Conservation (phyloP, 1,140 invertebrate genomes). For the Lepeophtheirus salmonis region DNA sequence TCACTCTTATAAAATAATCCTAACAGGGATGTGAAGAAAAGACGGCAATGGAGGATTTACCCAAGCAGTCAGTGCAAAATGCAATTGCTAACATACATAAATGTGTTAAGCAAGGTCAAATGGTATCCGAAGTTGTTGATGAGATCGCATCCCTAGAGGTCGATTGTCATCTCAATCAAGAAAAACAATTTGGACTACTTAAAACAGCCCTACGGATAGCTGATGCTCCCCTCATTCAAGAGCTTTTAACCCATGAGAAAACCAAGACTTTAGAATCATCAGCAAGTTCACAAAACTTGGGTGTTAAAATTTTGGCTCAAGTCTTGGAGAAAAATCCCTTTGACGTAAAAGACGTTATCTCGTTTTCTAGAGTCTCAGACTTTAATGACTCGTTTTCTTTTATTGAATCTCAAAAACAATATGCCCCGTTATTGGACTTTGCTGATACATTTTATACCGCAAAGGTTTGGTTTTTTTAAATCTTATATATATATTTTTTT, state of each 20-base stretch:
- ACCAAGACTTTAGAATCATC: not conserved
- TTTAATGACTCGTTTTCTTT: not conserved
- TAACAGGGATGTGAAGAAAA: too few relatives aligned
- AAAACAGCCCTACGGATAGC: not conserved
- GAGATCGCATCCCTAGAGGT: not conserved
- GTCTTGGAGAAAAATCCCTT: not conserved
- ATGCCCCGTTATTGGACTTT: not conserved
- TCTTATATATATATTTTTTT: not conserved
- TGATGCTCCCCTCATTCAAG: not conserved
- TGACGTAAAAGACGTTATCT: not conserved
- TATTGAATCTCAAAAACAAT: not conserved
- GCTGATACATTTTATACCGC: not conserved
- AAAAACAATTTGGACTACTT: not conserved
- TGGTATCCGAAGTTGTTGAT: not conserved
- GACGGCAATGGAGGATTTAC: not conserved
- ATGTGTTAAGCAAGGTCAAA: not conserved
- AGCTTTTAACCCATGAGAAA: not conserved
- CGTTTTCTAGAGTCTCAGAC: not conserved
- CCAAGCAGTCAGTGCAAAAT: not conserved
- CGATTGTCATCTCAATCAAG: not conserved
- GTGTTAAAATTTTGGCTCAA: not conserved
- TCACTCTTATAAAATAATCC: too few relatives aligned
- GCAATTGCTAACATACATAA: not conserved
- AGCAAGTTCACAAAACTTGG: not conserved
- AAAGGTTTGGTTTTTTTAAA: not conserved